Base-by-base conservation (phyloP, 2,888 invertebrate species). In the Drosophila pegasa region DNA sequence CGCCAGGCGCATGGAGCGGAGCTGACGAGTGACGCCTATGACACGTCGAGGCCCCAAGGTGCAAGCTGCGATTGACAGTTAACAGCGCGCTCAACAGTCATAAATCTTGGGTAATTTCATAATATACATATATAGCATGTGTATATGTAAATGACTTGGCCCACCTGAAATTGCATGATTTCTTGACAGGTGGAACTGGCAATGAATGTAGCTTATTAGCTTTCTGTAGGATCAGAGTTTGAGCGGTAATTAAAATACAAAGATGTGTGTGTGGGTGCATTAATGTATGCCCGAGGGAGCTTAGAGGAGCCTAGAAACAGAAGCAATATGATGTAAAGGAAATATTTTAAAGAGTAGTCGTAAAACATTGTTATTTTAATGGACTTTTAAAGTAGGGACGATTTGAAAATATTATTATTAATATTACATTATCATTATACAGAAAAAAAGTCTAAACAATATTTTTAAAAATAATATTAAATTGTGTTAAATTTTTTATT, bases 31-130 rank as follows among this genome's bases (percentile, higher is more conserved):
- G 73, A 54, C 47, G 41, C 67, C 74, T 73, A 56, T 60, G 78
- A 29, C 64, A 37, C 27, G 31, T 43, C 8, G 45, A 1, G n/a
- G 31, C 12, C 43, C 51, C 64, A 61, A 60, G 76, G 80, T 75
- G 76, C 66, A 70, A 41, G 48, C 62, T 47, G 60, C 50, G 50
- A 64, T 79, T 76, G 67, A 67, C 74, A 78, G 50, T 64, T 57
- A 67, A 65, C 66, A 55, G 67, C 63, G 67, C 54, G 62, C 56
- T 75, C 74, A 58, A 48, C 54, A 59, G 78, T 56, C 75, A 75
- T 75, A 78, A 75, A 75, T 78, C 75, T 51, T 29, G 16, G 40
- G 18, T 18, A 61, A 58, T 74, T 61, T 73, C 63, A 73, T 57
- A 51, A 67, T 27, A 38, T 33, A 50, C 6, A 14, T 31, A 31